Evolutionary conservation across 2,888 invertebrate species (phyloP), one percentile per base, ranked within the genome.

Genomic region (Eupeodes latifasciatus): DNA sequence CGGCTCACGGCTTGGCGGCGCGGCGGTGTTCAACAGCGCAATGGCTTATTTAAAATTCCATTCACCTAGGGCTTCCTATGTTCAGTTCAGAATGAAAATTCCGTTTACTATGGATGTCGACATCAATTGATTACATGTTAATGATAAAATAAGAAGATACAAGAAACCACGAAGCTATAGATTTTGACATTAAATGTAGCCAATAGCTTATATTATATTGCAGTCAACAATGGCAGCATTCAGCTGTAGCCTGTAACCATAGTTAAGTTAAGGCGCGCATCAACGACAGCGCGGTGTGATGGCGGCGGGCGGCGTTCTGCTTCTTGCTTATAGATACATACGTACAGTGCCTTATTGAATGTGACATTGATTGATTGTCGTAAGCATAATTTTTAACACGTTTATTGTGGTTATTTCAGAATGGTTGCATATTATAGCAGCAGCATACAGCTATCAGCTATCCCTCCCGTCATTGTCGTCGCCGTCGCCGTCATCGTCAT

Each of bases 81-180:
- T 88, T 88, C 81, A 88, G 59, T 88, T 88, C 85, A 88, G 88
- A 88, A 84, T 88, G 81, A 85, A 85, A 88, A 85, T 78, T 84
- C 81, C 85, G 81, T 77, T 80, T 80, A 76, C 62, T 71, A 55
- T 75, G 69, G 81, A 88, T 85, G 88, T 88, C 88, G 78, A 85
- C 88, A 88, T 88, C 85, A 85, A 85, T 85, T 85, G 88, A 88
- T 88, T 88, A 88, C 85, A 88, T 85, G 85, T 81, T 78, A 85
- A 85, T 88, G 88, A 88, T 88, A 81, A 85, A 85, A 84, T 61
- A 62, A 55, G 57, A 71, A 34, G 55, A 75, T 71, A 80, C 64
- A 81, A 72, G 53, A 82, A 79, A 79, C 77, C 80, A 77, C 59
- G 76, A 76, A 84, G 51, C 84, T 67, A 77, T 81, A 81, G 80